These are phyloP conservation scores for Aphaenogaster floridana DNA, from an alignment of 1,140 invertebrate genomes.

Conservation along the genomic window DNA sequence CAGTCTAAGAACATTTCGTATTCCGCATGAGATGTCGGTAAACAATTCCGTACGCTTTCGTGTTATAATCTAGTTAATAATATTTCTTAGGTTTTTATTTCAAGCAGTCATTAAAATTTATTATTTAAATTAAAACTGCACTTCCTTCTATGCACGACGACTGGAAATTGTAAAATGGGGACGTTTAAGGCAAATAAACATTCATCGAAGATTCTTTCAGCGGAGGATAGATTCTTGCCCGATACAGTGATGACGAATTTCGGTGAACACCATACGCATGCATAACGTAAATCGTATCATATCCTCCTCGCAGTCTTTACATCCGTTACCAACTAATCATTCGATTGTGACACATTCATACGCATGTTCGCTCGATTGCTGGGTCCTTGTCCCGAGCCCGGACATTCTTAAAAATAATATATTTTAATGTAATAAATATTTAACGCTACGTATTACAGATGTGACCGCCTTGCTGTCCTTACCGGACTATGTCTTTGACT, in stretches of 20 bases:
- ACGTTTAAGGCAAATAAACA: background rate
- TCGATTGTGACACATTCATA: background rate
- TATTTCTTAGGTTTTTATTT: constrained; percentile 40
- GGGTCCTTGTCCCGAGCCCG: background rate
- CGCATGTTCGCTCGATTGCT: background rate
- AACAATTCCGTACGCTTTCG: constrained; percentile 19
- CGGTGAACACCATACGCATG: background rate
- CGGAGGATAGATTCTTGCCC: background rate
- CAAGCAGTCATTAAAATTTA: constrained; percentile 29
- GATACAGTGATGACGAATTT: constrained; percentile 2
- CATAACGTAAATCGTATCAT: background rate
- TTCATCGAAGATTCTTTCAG: constrained; percentile 7
- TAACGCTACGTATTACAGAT: constrained; percentile 15
- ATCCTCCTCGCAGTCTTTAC: background rate
- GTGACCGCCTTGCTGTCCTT: constrained; percentile 7
- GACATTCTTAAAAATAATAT: constrained; percentile 23
- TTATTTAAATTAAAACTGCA: constrained; percentile 23
- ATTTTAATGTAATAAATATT: constrained; percentile 49
- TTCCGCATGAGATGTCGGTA: background rate
- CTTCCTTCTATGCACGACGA: background rate
- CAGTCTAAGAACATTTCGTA: constrained; percentile 42
- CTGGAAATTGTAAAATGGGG: background rate
- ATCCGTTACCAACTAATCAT: background rate
- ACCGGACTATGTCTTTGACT: constrained; percentile 23
- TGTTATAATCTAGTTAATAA: constrained; percentile 18